A percentile compares a stretch with the other conserved stretches of the same genome.
Evolutionary conservation across 2,797 vertebrate species (phyloP).

Genomic region (Xyrichtys novacula): DNA sequence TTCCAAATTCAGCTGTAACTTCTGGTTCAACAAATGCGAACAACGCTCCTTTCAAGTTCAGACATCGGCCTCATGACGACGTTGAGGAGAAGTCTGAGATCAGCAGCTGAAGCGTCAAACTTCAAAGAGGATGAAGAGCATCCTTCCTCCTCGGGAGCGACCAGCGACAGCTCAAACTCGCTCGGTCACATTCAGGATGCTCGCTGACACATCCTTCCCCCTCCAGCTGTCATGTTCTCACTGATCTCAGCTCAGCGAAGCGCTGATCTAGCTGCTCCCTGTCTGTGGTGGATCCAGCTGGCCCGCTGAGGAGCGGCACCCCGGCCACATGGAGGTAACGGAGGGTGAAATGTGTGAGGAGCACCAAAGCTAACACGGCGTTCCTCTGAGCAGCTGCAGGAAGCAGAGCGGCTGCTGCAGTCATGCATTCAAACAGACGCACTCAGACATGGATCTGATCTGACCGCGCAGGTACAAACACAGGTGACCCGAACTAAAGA

Average conservation of each 20-base stretch:
- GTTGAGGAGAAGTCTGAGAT: background rate
- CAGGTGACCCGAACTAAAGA: too few relatives aligned
- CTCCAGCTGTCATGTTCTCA: slow-evolving; percentile 30
- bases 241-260: slow-evolving; percentile 14
- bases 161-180: slow-evolving; percentile 17
- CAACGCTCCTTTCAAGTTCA: background rate
- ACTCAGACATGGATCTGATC: slow-evolving; percentile 11
- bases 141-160: slow-evolving; percentile 40
- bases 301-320: slow-evolving; percentile 46
- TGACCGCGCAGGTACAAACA: slow-evolving; percentile 6
- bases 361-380: slow-evolving; percentile 84
- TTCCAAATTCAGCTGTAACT: background rate
- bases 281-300: slow-evolving; percentile 13
- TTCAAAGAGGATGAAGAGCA: slow-evolving; percentile 48
- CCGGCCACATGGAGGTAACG: slow-evolving; percentile 67
- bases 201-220: slow-evolving; percentile 60
- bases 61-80: background rate
- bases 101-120: slow-evolving; percentile 24
- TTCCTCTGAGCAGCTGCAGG: slow-evolving; percentile 82
- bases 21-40: background rate
- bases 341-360: slow-evolving; percentile 81
- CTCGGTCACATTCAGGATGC: slow-evolving; percentile 46
- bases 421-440: slow-evolving; percentile 5
- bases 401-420: slow-evolving; percentile 61
- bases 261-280: background rate